Conservation (phyloP, 1,140 invertebrate genomes). For the Heterodera schachtii region DNA sequence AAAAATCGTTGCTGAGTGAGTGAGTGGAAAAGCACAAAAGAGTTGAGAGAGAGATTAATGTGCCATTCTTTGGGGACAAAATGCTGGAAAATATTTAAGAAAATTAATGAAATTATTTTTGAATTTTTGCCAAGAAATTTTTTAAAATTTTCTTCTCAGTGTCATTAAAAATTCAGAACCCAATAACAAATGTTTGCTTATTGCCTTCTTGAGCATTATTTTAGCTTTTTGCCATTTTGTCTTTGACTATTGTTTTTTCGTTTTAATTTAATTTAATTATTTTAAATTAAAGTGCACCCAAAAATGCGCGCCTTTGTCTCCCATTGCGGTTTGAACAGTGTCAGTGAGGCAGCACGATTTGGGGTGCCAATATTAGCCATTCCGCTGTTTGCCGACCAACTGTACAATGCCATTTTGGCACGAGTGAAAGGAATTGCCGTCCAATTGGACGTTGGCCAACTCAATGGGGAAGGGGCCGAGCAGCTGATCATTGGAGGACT, state of each 20-base stretch:
- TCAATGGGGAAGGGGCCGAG: constrained; percentile 22
- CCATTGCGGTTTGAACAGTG: constrained; percentile 79
- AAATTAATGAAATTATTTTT: too few relatives aligned
- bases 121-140: too few relatives aligned
- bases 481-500: not conserved
- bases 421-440: constrained; percentile 29
- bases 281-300: constrained; percentile 38
- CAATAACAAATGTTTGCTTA: too few relatives aligned
- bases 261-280: too few relatives aligned
- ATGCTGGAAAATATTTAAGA: too few relatives aligned
- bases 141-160: too few relatives aligned
- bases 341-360: constrained; percentile 80
- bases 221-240: too few relatives aligned
- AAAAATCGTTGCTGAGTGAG: constrained; percentile 1
- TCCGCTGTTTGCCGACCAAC: constrained; percentile 65
- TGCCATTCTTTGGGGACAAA: too few relatives aligned
- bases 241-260: too few relatives aligned
- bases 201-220: too few relatives aligned
- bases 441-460: constrained; percentile 20
- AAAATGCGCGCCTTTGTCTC: constrained; percentile 75
- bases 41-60: too few relatives aligned
- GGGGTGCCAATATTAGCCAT: constrained; percentile 79
- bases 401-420: constrained; percentile 43
- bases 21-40: not conserved
- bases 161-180: too few relatives aligned